phyloP scores from a whole-genome alignment of 2,797 vertebrate species.

The Muscicapa comitata region DNA sequence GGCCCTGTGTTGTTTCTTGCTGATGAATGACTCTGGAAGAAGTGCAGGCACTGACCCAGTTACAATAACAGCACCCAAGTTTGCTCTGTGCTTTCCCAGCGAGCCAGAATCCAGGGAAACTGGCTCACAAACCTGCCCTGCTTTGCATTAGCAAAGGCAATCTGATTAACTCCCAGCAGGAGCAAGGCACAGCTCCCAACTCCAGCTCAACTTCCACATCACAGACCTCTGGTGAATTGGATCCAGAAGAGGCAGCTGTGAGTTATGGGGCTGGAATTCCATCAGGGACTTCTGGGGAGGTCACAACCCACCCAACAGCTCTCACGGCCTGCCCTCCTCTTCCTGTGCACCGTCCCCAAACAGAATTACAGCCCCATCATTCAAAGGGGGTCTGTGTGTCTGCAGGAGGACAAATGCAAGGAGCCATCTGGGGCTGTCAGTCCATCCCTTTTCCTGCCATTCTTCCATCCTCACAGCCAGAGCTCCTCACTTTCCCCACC shows the following conservation, averaged over 20 bases:
- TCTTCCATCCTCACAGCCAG: not conserved
- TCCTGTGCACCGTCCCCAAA: not conserved
- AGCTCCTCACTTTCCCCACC: not conserved
- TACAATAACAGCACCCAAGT: rapidly evolving
- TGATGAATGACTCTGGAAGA: not conserved
- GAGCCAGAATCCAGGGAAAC: not conserved
- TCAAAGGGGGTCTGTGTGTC: conserved; percentile 55
- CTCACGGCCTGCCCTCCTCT: not conserved
- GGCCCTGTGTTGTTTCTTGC: not conserved
- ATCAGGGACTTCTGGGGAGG: conserved; percentile 61
- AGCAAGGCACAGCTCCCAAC: not conserved
- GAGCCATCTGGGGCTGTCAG: not conserved
- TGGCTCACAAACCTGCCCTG: conserved; percentile 3
- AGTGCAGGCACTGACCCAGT: not conserved
- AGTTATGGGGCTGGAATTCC: conserved; percentile 66
- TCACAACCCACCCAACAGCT: conserved; percentile 46
- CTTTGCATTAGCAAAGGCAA: conserved; percentile 16
- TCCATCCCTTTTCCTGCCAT: not conserved
- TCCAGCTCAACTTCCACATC: not conserved
- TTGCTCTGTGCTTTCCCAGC: not conserved
- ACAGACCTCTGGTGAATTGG: conserved; percentile 32
- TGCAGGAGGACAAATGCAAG: not conserved
- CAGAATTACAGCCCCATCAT: conserved; percentile 61
- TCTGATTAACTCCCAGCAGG: conserved; percentile 6
- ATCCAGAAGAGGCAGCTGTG: conserved; percentile 53